Conservation (phyloP, 2,113 vertebrate genomes). For the Lepisosteus oculatus region DNA sequence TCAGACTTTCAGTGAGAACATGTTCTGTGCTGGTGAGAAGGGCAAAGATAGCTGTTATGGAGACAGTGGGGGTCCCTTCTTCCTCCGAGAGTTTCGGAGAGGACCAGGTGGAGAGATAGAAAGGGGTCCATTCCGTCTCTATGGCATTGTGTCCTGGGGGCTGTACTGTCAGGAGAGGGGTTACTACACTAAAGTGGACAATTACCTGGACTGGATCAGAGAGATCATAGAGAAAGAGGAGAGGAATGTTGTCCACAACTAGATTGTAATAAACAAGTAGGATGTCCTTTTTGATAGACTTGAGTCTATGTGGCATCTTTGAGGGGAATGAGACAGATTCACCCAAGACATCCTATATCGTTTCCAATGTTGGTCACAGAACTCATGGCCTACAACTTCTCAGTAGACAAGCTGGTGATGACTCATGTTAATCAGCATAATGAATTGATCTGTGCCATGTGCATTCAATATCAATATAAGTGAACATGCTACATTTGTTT, state of each 20-base stretch:
- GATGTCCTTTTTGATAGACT: no score
- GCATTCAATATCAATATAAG: no score
- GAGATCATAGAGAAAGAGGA: slow-evolving; percentile 59
- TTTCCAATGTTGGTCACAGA: no score
- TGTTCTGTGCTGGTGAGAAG: slow-evolving; percentile 81
- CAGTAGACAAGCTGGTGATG: no score
- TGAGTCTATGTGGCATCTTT: no score
- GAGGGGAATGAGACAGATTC: no score
- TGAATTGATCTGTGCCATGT: no score
- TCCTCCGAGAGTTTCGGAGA: slow-evolving; percentile 32
- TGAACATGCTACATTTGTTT: no score
- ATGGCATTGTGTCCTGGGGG: slow-evolving; percentile 88
- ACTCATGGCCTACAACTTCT: no score
- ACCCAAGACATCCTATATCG: no score
- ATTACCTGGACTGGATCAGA: slow-evolving; percentile 83
- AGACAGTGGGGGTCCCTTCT: slow-evolving; percentile 82
- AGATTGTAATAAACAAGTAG: no score
- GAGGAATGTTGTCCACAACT: neutral
- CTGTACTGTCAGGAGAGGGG: slow-evolving; percentile 70
- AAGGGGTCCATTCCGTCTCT: slow-evolving; percentile 43
- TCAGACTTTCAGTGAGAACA: slow-evolving; percentile 69
- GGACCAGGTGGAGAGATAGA: neutral
- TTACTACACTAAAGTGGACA: slow-evolving; percentile 80
- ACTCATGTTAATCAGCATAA: no score
- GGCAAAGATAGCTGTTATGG: slow-evolving; percentile 75